Percentiles rank a stretch among this genome's conserved stretches.
Conservation (phyloP, 2,888 invertebrate genomes). For the Unio pictorum region DNA sequence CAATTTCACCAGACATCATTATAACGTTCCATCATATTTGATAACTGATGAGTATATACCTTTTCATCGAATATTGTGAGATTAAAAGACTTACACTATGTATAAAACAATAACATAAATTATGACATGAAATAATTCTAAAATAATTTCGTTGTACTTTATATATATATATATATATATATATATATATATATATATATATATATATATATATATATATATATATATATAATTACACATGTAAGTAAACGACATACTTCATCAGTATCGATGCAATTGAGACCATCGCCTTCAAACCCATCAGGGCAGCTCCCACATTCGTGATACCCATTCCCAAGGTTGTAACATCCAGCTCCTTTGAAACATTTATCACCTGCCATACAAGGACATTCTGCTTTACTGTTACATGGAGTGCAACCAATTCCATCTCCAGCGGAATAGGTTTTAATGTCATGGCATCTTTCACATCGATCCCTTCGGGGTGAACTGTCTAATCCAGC, state of each 20-base stretch:
- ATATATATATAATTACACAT: too few species aligned
- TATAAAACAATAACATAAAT: too few species aligned
- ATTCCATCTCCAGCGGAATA: constrained; percentile 46
- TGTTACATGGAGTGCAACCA: constrained; percentile 43
- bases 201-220: too few species aligned
- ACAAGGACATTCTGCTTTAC: constrained; percentile 51
- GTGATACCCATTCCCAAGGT: constrained; percentile 35
- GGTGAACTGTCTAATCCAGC: constrained; percentile 49
- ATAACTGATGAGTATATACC: too few species aligned
- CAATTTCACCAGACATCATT: too few species aligned
- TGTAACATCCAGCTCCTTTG: constrained; percentile 42
- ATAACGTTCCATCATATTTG: too few species aligned
- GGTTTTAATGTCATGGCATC: constrained; percentile 41
- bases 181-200: too few species aligned
- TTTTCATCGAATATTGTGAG: too few species aligned
- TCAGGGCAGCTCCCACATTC: constrained; percentile 54
- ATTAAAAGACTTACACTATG: too few species aligned
- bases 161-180: too few species aligned
- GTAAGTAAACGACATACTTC: constrained; percentile 46
- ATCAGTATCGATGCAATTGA: constrained; percentile 58
- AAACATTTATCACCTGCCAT: constrained; percentile 42
- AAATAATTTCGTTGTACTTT: background rate
- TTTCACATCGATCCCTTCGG: constrained; percentile 52
- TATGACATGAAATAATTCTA: too few species aligned
- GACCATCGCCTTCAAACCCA: constrained; percentile 56